Conservation (phyloP, 2,797 vertebrate genomes). For the Champsocephalus gunnari region DNA sequence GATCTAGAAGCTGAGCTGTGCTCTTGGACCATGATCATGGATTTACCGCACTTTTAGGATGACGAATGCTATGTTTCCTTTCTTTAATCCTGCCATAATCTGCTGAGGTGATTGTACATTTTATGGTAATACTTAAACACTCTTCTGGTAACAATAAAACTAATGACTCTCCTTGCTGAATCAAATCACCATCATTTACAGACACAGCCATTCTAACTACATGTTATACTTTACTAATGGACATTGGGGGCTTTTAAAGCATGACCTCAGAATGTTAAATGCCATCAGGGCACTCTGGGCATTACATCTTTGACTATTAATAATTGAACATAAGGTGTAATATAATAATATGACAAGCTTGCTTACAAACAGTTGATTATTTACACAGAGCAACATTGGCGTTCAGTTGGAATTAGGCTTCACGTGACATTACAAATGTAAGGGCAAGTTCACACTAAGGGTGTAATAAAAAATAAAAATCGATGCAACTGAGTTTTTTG, state of each 20-base stretch:
- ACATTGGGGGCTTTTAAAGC: not conserved
- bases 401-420: not conserved
- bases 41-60: not conserved
- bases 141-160: constrained; percentile 30
- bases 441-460: too few species aligned
- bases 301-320: not conserved
- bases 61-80: constrained; percentile 33
- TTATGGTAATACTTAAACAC: constrained; percentile 18
- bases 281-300: not conserved
- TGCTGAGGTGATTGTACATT: not conserved
- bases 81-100: constrained; percentile 30
- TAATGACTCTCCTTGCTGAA: not conserved
- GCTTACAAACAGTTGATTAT: not conserved
- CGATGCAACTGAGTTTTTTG: too few species aligned
- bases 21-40: constrained; percentile 21
- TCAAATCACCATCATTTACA: constrained; percentile 6
- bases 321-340: not conserved
- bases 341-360: not conserved
- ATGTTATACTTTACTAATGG: not conserved
- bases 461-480: too few species aligned
- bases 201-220: not conserved
- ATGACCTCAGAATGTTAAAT: not conserved
- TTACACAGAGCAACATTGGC: not conserved
- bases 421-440: not conserved
- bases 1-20: constrained; percentile 18